Conservation (phyloP, 2,113 vertebrate species). For the Halichoerus grypus region DNA sequence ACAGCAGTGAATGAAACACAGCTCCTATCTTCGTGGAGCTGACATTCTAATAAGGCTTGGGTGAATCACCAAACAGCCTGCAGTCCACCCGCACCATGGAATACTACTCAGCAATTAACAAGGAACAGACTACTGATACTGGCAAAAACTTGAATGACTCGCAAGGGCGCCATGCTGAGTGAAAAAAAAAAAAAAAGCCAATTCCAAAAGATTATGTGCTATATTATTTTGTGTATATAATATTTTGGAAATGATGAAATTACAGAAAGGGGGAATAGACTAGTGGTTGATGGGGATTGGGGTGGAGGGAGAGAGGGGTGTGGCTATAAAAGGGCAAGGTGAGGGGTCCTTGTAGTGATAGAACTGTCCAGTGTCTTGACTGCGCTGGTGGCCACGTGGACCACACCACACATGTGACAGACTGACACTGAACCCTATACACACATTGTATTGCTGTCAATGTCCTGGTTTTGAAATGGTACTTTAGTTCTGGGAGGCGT, state of each 20-base stretch:
- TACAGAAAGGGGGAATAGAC: constrained; percentile 40
- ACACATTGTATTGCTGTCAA: background rate
- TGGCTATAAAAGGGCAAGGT: constrained; percentile 1
- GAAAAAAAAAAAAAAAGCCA: constrained; percentile 51
- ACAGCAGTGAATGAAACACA: background rate
- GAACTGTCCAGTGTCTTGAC: background rate
- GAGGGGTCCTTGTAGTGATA: background rate
- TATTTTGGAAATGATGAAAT: constrained; percentile 52
- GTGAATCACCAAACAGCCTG: constrained; percentile 9
- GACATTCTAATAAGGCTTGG: background rate
- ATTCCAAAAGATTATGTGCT: background rate
- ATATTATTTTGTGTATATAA: constrained; percentile 39
- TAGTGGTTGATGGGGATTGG: constrained; percentile 2
- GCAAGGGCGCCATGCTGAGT: background rate
- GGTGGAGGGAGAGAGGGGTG: background rate
- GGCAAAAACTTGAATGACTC: constrained; percentile 28
- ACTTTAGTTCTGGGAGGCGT: background rate
- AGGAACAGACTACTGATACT: background rate
- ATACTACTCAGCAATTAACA: constrained; percentile 28
- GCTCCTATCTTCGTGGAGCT: background rate
- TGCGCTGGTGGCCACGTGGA: background rate
- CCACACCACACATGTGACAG: background rate
- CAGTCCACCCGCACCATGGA: background rate
- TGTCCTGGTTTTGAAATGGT: background rate
- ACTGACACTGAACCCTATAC: background rate